These are phyloP conservation scores for Pteropus rufus DNA, from an alignment of 2,797 vertebrate species.

Conservation along the genomic window DNA sequence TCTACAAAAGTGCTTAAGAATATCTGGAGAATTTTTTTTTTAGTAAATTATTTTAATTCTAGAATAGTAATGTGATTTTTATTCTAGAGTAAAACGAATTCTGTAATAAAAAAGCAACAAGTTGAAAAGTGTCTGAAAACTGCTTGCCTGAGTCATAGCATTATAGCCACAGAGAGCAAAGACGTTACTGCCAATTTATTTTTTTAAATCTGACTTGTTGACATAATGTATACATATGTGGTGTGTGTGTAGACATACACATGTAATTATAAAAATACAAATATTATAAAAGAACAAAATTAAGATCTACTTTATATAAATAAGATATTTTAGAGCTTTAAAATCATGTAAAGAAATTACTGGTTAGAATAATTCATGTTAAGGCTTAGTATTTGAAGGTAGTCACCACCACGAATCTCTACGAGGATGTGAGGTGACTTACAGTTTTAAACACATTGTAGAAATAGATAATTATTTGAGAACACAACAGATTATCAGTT, in stretches of 20 bases:
- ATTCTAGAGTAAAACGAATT: conserved; percentile 51
- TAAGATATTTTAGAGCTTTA: not conserved
- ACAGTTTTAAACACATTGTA: not conserved
- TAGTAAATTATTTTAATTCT: conserved; percentile 60
- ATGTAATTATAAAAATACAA: not conserved
- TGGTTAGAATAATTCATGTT: not conserved
- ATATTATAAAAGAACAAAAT: not conserved
- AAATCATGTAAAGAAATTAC: not conserved
- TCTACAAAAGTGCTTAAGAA: conserved; percentile 35
- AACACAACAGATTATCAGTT: not conserved
- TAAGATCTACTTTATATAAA: not conserved
- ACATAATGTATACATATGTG: not conserved
- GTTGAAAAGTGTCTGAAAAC: conserved; percentile 24
- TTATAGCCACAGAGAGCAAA: not conserved
- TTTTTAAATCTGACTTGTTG: not conserved
- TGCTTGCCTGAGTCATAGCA: not conserved
- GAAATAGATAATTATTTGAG: not conserved
- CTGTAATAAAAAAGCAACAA: conserved; percentile 41
- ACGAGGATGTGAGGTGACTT: not conserved
- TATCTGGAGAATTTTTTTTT: conserved; percentile 47
- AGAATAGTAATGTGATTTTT: conserved; percentile 48
- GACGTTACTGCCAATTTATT: not conserved
- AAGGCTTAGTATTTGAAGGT: not conserved
- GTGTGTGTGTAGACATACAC: not conserved
- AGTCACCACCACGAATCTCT: not conserved